Conservation (phyloP, 1,140 invertebrate species). For the Latrodectus geometricus region DNA sequence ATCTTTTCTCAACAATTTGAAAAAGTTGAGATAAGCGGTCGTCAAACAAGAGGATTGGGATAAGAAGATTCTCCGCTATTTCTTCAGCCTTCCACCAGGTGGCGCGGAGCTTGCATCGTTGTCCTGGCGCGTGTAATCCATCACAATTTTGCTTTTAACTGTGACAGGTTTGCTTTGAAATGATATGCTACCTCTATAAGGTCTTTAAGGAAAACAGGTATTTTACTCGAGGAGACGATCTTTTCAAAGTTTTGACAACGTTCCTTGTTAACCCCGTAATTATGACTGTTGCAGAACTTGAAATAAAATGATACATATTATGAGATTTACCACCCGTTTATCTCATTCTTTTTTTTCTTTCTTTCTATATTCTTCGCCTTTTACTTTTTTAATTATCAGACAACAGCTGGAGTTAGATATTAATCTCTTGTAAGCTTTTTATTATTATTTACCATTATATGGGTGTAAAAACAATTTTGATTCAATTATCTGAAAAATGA, state of each 20-base stretch:
- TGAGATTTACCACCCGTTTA: conserved; percentile 7
- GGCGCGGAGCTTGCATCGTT: conserved; percentile 38
- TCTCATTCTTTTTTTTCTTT: conserved; percentile 6
- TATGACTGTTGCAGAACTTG: conserved; percentile 48
- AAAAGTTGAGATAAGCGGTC: no score
- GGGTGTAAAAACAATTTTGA: no score
- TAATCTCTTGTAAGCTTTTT: no score
- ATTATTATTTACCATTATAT: no score
- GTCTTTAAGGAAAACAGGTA: conserved; percentile 38
- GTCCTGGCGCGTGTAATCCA: conserved; percentile 49
- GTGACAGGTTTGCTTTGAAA: conserved; percentile 53
- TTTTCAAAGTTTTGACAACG: conserved; percentile 47
- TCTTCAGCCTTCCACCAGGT: conserved; percentile 34
- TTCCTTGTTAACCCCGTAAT: conserved; percentile 58
- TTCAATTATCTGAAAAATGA: no score
- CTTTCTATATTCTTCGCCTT: neutral
- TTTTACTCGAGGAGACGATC: conserved; percentile 51
- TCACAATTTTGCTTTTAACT: conserved; percentile 61
- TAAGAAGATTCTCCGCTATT: no score
- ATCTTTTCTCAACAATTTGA: no score
- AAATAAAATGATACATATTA: conserved; percentile 61
- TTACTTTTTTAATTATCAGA: no score
- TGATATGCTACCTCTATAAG: conserved; percentile 46
- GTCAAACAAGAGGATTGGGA: no score
- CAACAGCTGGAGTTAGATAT: no score